phyloP scores from a whole-genome alignment of 2,888 invertebrate species.

The Mellilla xanthometata region DNA sequence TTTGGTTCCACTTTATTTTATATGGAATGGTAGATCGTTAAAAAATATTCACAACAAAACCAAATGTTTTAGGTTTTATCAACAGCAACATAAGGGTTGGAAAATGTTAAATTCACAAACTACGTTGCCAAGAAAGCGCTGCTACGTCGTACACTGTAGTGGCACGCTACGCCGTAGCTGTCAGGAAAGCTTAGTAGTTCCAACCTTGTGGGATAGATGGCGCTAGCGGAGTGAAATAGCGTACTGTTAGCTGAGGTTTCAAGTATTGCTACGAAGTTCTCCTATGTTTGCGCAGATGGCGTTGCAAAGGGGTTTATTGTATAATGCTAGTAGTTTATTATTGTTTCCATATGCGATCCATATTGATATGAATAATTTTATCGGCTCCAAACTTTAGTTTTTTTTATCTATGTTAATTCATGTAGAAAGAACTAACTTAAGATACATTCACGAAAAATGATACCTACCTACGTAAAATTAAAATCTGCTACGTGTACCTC shows the following conservation, averaged over 20 bases:
- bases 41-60: not conserved
- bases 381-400: too few species aligned
- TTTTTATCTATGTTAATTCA: too few species aligned
- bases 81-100: slow-evolving; percentile 3
- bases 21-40: too few species aligned
- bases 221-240: not conserved
- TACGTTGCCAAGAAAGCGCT: slow-evolving; percentile 1
- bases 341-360: too few species aligned
- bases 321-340: too few species aligned
- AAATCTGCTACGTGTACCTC: too few species aligned
- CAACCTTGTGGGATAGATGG: slow-evolving; percentile 6
- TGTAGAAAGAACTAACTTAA: too few species aligned
- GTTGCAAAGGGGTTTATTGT: not conserved
- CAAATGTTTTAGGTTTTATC: slow-evolving; percentile 10
- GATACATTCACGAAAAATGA: too few species aligned
- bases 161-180: not conserved
- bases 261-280: slow-evolving; percentile 6
- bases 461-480: too few species aligned
- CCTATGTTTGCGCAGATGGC: slow-evolving; percentile 9
- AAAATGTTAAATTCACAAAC: not conserved
- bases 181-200: slow-evolving; percentile 10
- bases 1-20: too few species aligned
- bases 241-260: not conserved
- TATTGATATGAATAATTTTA: too few species aligned
- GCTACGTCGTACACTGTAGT: not conserved